These are phyloP conservation scores for Euwallacea similis DNA, from an alignment of 1,140 invertebrate genomes.

Conservation along the genomic window DNA sequence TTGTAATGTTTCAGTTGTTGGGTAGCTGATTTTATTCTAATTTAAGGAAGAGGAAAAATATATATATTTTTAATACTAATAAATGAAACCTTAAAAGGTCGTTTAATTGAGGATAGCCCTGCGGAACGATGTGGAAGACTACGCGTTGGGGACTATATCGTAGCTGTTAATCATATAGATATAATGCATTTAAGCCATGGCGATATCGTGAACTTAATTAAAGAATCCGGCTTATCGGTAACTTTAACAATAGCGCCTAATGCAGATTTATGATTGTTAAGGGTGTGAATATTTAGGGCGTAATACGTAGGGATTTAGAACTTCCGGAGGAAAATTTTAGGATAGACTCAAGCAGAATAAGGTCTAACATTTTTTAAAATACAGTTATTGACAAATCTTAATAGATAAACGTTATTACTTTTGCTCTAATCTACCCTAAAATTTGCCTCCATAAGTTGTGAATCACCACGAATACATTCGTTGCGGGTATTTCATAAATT, in stretches of 20 bases:
- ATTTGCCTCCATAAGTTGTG: too few relatives aligned
- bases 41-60: too few relatives aligned
- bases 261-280: conserved; percentile 47
- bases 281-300: background rate
- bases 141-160: conserved; percentile 92
- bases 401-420: too few relatives aligned
- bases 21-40: too few relatives aligned
- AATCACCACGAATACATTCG: too few relatives aligned
- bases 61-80: background rate
- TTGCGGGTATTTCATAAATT: too few relatives aligned
- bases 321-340: too few relatives aligned
- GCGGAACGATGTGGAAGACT: conserved; percentile 89
- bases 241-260: conserved; percentile 81
- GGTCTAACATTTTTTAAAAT: too few relatives aligned
- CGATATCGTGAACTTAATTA: conserved; percentile 93
- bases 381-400: too few relatives aligned
- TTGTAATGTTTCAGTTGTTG: too few relatives aligned
- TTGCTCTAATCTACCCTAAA: too few relatives aligned
- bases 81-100: conserved; percentile 60
- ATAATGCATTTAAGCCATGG: conserved; percentile 93
- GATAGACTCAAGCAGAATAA: too few relatives aligned
- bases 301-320: background rate
- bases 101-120: conserved; percentile 93
- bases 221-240: conserved; percentile 90
- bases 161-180: conserved; percentile 92